A percentile compares a stretch with the other conserved stretches of the same genome.
Conservation (phyloP, 2,113 vertebrate genomes). For the Collichthys lucidus region DNA sequence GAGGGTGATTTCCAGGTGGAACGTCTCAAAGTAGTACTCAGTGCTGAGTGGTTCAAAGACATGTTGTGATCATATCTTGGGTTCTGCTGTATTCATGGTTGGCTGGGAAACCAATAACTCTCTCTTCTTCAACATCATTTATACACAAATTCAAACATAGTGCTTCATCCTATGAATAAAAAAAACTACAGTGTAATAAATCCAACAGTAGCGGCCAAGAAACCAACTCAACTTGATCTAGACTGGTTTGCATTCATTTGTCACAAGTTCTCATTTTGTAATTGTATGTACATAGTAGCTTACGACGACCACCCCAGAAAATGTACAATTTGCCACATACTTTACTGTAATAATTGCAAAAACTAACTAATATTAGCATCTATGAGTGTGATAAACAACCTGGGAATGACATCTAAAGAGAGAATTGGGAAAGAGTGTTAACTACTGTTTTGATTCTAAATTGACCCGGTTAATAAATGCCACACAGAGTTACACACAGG, state of each 20-base stretch:
- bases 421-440: constrained; percentile 1
- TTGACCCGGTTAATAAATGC: neutral
- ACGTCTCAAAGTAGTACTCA: constrained; percentile 33
- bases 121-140: constrained; percentile 53
- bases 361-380: constrained; percentile 24
- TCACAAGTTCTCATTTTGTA: constrained; percentile 37
- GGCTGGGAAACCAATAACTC: constrained; percentile 62
- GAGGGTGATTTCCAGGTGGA: constrained; percentile 46
- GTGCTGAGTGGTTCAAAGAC: constrained; percentile 12
- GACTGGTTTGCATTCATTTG: constrained; percentile 48
- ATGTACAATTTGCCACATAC: constrained; percentile 10
- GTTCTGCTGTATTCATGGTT: constrained; percentile 59
- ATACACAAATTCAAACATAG: constrained; percentile 38
- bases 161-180: constrained; percentile 28
- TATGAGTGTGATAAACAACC: constrained; percentile 27
- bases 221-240: constrained; percentile 58
- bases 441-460: constrained; percentile 1
- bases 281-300: constrained; percentile 29
- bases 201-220: constrained; percentile 72
- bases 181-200: constrained; percentile 36
- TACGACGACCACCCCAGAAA: constrained; percentile 19
- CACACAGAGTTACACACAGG: neutral
- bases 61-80: constrained; percentile 41
- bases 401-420: constrained; percentile 18
- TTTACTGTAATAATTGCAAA: constrained; percentile 23